Base-by-base conservation (phyloP, 1,140 invertebrate genomes). In the Zaprionus lachaisei region DNA sequence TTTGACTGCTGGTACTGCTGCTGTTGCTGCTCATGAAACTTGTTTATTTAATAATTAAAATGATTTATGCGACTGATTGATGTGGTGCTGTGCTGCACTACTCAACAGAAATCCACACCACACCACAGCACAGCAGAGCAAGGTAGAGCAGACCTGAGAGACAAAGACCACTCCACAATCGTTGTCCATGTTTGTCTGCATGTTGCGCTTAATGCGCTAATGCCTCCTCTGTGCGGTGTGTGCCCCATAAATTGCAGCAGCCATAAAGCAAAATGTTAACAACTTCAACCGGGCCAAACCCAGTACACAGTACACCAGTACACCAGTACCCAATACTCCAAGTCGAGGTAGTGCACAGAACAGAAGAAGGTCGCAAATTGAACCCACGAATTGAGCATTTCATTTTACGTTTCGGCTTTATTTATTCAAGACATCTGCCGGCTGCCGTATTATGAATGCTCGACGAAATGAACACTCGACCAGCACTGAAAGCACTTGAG, bases 21-120 rank as follows among this genome's bases (percentile, higher is more conserved):
- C 60, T 54, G 38, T 5, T 41, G 38, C 4, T n/a, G 38, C 47
- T 51, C 47, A 4, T 20, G 31, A 55, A 81, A 82, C 79, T 86
- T 90, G 86, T 87, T 91, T 91, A 81, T 91, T 91, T 91, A 91
- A 87, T 91, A 91, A 90, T 90, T 90, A 90, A 91, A 86, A 82
- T 90, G 86, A 90, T 91, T 90, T 90, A 91, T 90, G 86, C 65
- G 82, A 75, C 82, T 85, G 83, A 85, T 85, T 85, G 83, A 85
- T 85, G 82, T 69, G 67, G 79, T 69, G 68, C 62, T 60, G 56
- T 58, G 51, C 20, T 63, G 41, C 54, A 37, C 60, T 60, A 37
- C 54, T 72, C 47, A 64, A 78, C 66, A 34, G 54, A 68, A 71
- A 63, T 83, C 49, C 80, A 67, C 63, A 69, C 72, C 47, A 56